Percentiles rank a stretch among this genome's conserved stretches.
These are phyloP conservation scores for Sturnus vulgaris DNA, from an alignment of 2,113 vertebrate genomes.

Conservation along the genomic window DNA sequence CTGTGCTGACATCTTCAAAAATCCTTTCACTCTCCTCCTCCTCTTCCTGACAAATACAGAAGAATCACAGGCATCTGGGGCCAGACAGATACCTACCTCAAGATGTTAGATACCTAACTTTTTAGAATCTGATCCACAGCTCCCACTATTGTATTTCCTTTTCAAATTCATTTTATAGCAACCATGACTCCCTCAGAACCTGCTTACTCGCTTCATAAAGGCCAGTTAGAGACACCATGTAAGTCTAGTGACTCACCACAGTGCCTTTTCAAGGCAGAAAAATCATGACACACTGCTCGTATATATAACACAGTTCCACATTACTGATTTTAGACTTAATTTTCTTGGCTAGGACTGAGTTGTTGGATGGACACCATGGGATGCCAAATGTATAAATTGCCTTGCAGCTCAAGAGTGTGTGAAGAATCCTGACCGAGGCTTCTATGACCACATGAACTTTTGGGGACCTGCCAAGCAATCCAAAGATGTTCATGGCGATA, in stretches of 20 bases:
- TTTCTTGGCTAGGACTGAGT: slow-evolving; percentile 19
- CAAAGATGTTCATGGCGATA: not conserved
- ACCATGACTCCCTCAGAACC: not conserved
- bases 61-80: not conserved
- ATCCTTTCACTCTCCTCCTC: not conserved
- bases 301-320: not conserved
- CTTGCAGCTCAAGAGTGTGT: not conserved
- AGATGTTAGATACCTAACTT: not conserved
- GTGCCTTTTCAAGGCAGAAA: slow-evolving; percentile 30
- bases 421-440: not conserved
- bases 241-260: not conserved
- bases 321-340: slow-evolving; percentile 26
- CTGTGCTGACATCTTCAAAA: slow-evolving; percentile 13
- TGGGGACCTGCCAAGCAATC: not conserved
- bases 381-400: slow-evolving; percentile 28
- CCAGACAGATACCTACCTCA: not conserved
- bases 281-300: not conserved
- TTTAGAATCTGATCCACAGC: not conserved
- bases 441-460: not conserved
- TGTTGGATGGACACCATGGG: slow-evolving; percentile 23
- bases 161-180: slow-evolving; percentile 4
- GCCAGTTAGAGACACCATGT: not conserved
- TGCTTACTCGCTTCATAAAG: not conserved
- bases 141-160: not conserved
- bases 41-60: not conserved